These are phyloP conservation scores for Scolopax rusticola DNA, from an alignment of 2,797 vertebrate genomes.

Conservation along the genomic window DNA sequence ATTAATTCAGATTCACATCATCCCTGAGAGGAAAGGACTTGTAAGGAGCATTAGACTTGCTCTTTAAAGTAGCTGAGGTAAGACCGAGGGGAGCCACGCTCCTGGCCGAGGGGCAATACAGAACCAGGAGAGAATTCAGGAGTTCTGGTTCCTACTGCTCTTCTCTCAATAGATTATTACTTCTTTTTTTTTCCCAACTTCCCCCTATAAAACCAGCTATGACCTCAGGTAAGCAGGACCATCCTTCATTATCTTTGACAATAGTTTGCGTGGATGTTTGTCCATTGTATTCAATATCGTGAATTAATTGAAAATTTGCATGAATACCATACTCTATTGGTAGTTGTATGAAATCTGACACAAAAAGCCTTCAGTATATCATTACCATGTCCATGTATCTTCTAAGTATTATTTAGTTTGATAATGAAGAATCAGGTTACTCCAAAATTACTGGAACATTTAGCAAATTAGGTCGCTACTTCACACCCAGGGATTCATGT, in stretches of 20 bases:
- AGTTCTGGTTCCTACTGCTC: not conserved
- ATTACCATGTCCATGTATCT: not conserved
- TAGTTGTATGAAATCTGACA: not conserved
- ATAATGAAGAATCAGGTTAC: not conserved
- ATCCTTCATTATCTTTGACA: not conserved
- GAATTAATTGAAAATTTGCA: not conserved
- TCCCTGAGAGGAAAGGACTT: not conserved
- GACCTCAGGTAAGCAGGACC: not conserved
- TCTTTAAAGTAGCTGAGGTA: not conserved
- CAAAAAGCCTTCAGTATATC: not conserved
- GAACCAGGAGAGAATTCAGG: not conserved
- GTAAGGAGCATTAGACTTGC: not conserved
- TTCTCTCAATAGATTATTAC: not conserved
- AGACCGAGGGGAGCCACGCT: not conserved
- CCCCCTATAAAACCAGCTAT: not conserved
- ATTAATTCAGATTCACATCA: conserved; percentile 30
- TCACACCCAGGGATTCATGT: not conserved
- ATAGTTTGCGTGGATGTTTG: not conserved
- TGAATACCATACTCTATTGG: not conserved
- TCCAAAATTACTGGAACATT: not conserved
- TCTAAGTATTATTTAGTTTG: not conserved
- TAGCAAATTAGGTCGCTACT: not conserved
- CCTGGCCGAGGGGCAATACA: not conserved
- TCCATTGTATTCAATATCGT: not conserved
- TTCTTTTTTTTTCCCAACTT: not conserved